Percentiles rank a stretch among this genome's conserved stretches.
Evolutionary conservation across 2,113 vertebrate genomes (phyloP).

Genomic region (Chaetura pelagica): DNA sequence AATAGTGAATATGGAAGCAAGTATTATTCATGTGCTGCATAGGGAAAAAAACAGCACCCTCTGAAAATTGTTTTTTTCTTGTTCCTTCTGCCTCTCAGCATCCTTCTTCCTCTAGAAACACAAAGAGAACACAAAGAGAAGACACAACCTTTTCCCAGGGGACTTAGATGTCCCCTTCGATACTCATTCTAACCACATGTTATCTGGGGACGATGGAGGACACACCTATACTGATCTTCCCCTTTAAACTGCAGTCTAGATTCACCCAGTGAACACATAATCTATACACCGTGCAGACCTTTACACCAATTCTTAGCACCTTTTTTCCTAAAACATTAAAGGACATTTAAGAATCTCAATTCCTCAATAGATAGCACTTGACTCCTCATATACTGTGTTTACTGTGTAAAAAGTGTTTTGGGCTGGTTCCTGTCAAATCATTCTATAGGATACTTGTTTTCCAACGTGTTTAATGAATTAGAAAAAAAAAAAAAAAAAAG

Average conservation of each 20-base stretch:
- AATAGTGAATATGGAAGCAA: neutral
- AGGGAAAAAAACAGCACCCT: neutral
- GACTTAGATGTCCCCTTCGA: neutral
- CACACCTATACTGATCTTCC: too few relatives aligned
- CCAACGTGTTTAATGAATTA: neutral
- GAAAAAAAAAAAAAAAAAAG: neutral
- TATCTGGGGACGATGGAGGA: neutral
- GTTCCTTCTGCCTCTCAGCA: neutral
- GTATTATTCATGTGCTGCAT: neutral
- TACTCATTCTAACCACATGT: rapidly evolving
- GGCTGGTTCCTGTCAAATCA: neutral
- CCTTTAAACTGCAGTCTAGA: neutral
- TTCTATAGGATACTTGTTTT: neutral
- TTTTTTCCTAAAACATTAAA: neutral
- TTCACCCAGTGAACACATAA: neutral
- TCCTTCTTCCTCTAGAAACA: neutral
- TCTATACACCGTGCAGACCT: neutral
- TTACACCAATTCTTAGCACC: too few relatives aligned
- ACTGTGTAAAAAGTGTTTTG: neutral
- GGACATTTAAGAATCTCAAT: neutral
- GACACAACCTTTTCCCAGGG: rapidly evolving
- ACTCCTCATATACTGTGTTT: neutral
- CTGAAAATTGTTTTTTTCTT: neutral
- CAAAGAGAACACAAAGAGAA: too few relatives aligned
- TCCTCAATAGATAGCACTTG: neutral